Conservation (phyloP, 64 coral and sea anemone genomes). For the Montipora foliosa region DNA sequence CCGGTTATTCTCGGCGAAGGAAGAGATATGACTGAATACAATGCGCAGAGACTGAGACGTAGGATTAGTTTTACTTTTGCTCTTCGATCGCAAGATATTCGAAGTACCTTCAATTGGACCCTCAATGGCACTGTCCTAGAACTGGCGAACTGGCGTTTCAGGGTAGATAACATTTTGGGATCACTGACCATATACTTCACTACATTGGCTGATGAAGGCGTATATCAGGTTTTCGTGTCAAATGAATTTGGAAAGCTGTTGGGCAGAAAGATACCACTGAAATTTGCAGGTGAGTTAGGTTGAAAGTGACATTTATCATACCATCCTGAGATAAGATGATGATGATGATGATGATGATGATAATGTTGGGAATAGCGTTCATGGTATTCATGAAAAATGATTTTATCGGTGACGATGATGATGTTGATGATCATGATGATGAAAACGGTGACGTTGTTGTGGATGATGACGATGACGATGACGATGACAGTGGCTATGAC, state of each 20-base stretch:
- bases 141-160: not conserved
- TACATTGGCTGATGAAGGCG: not conserved
- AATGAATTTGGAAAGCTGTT: slow-evolving; percentile 46
- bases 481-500: not conserved
- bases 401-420: no score
- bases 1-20: not conserved
- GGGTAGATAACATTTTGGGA: not conserved
- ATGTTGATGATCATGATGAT: no score
- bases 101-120: slow-evolving; percentile 5
- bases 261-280: slow-evolving; percentile 15
- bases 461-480: not conserved
- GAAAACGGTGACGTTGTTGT: no score
- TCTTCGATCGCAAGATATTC: not conserved
- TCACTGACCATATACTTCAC: not conserved
- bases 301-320: no score
- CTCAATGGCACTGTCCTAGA: not conserved
- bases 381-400: no score
- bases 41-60: not conserved
- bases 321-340: no score
- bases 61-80: not conserved
- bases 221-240: slow-evolving; percentile 48
- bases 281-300: slow-evolving; percentile 9
- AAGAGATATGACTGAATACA: slow-evolving; percentile 1
- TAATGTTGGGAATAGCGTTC: no score
- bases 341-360: no score